Percentiles rank a stretch among this genome's conserved stretches.
Evolutionary conservation across 2,113 vertebrate species (phyloP).

Genomic region (Bos indicus): DNA sequence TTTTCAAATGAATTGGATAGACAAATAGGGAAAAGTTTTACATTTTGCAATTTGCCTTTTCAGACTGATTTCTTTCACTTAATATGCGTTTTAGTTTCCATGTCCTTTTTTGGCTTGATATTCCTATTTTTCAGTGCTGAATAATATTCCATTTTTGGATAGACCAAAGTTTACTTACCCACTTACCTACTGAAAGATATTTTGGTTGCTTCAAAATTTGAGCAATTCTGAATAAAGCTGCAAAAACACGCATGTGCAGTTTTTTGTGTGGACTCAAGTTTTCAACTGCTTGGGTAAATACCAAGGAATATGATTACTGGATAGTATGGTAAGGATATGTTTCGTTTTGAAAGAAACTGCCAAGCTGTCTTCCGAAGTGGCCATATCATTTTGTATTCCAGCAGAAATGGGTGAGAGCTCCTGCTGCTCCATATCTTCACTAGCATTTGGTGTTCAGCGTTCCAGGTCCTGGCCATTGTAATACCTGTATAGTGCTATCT

Average conservation of each 20-base stretch:
- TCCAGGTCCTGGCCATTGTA: background rate
- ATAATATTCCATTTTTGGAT: background rate
- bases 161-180: background rate
- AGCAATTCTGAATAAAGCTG: background rate
- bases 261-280: background rate
- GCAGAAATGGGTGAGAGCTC: background rate
- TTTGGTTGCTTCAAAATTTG: background rate
- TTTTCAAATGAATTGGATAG: conserved; percentile 37
- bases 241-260: background rate
- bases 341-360: background rate
- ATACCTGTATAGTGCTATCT: background rate
- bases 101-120: background rate
- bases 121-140: background rate
- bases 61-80: background rate
- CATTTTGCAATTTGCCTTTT: conserved; percentile 1
- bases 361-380: background rate
- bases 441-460: background rate
- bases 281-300: background rate
- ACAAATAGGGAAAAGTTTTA: conserved; percentile 13
- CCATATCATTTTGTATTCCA: background rate
- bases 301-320: background rate
- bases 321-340: background rate
- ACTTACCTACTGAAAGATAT: background rate
- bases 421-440: background rate
- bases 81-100: background rate